Percentiles rank a stretch among this genome's conserved stretches.
These are phyloP conservation scores for Siniperca undulata DNA, from an alignment of 2,797 vertebrate species.

Conservation along the genomic window DNA sequence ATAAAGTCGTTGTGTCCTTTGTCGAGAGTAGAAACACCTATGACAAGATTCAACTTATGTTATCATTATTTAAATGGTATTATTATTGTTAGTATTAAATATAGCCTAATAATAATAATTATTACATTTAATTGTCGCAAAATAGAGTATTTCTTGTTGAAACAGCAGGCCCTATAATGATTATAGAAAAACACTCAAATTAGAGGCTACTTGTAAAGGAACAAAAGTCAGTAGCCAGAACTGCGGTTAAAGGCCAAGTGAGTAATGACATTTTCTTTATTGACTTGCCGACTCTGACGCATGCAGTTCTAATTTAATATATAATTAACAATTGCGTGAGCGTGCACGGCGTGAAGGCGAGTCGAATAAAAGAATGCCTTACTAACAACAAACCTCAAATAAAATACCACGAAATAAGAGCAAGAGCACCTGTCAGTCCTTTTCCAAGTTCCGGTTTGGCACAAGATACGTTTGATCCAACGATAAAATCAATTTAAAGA, in stretches of 20 bases:
- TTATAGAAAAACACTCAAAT: not conserved
- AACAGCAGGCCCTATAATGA: not conserved
- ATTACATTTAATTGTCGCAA: not conserved
- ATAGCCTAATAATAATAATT: not conserved
- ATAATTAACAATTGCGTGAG: not conserved
- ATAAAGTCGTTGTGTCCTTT: not conserved
- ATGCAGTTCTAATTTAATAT: not conserved
- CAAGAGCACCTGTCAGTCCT: not conserved
- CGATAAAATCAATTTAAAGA: not conserved
- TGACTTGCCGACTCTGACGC: not conserved
- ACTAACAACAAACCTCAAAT: not conserved
- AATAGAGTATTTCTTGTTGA: not conserved
- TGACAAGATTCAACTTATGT: not conserved
- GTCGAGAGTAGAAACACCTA: not conserved
- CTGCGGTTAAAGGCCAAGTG: slow-evolving; percentile 9
- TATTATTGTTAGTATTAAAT: not conserved
- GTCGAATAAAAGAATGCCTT: not conserved
- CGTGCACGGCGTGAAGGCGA: not conserved
- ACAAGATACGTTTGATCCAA: not conserved
- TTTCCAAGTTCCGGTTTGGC: not conserved
- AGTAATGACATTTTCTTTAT: not conserved
- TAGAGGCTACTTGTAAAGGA: not conserved
- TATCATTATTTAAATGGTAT: not conserved
- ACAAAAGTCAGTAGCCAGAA: not conserved
- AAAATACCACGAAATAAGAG: not conserved